Base-by-base conservation (phyloP, 2,888 invertebrate species). In the Cartodere bifasciata region DNA sequence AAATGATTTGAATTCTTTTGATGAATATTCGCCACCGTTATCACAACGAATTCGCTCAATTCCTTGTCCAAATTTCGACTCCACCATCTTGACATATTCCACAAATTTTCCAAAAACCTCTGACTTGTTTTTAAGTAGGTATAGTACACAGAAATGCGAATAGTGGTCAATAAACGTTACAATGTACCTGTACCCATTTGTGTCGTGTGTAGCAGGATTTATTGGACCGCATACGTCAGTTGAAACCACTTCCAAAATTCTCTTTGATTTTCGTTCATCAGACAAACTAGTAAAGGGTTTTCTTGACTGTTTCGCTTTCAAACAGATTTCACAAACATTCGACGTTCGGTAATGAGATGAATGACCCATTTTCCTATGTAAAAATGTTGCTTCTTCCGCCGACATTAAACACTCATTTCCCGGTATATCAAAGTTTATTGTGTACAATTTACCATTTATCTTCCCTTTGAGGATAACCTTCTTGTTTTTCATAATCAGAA, bases 171-270 rank as follows among this genome's bases (percentile, higher is more conserved):
- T 36, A 28, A 46, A 44, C 4, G 37, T 35, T 4, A 43, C 34
- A 29, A 45, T 40, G 31, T 44, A 45, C 11, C 32, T 42, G 13
- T 40, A 28, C 13, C 39, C 44, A n/a, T n/a, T n/a, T n/a, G n/a
- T n/a, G 32, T 43, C 38, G 16, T 22, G 23, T 14, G 25, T 28
- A 4, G 22, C 12, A 28, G 44, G 43, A 16, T 24, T 39, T 20
- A 44, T 42, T 15, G 39, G 43, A 12, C 47, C 46, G 34, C 44
- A 43, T 4, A 46, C 38, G 35, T 48, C 45, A 23, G 38, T 38
- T 23, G 40, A 32, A 21, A 32, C 21, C 14, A 32, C 24, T 32
- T 41, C 35, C 16, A 41, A 22, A 10, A 42, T 36, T 21, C 38
- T 25, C 20, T 31, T 41, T 14, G 40, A 33, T 31, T 41, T 41